Conservation (phyloP, 1,140 invertebrate species). For the Drosophila auraria region DNA sequence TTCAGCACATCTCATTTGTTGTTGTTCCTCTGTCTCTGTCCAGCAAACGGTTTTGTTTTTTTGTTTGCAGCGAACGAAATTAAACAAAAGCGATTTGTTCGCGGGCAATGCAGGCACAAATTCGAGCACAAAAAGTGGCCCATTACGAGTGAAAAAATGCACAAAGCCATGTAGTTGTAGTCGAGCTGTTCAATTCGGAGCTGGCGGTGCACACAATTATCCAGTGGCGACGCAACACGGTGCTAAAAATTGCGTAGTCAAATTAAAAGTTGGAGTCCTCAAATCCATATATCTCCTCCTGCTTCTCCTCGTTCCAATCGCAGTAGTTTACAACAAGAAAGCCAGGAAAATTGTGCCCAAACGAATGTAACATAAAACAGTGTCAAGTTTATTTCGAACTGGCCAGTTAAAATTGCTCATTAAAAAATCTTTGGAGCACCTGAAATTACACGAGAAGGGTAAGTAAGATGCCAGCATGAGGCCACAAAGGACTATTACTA, state of each 20-base stretch:
- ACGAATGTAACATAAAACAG: background rate
- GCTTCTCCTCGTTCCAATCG: background rate
- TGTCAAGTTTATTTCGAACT: conserved; percentile 21
- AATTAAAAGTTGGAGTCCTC: conserved; percentile 31
- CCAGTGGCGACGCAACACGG: conserved; percentile 65
- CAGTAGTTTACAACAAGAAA: conserved; percentile 1
- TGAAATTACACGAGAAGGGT: conserved; percentile 3
- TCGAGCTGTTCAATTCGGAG: conserved; percentile 12
- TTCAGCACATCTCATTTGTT: conserved; percentile 60
- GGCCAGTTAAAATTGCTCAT: background rate
- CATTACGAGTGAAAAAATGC: conserved; percentile 32
- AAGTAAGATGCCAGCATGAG: conserved; percentile 5
- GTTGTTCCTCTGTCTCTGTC: conserved; percentile 76
- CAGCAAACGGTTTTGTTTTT: conserved; percentile 55
- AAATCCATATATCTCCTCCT: background rate
- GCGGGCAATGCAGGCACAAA: conserved; percentile 71
- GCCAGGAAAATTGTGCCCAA: background rate
- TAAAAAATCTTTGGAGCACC: background rate
- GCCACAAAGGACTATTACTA: conserved; percentile 12
- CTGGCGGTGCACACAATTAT: conserved; percentile 39
- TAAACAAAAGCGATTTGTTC: conserved; percentile 77
- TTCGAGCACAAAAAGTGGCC: conserved; percentile 48
- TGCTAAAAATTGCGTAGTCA: conserved; percentile 63
- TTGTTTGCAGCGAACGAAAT: conserved; percentile 31
- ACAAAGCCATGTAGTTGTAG: conserved; percentile 62